Conservation (phyloP, 2,113 vertebrate species). For the Apodemus speciosus region DNA sequence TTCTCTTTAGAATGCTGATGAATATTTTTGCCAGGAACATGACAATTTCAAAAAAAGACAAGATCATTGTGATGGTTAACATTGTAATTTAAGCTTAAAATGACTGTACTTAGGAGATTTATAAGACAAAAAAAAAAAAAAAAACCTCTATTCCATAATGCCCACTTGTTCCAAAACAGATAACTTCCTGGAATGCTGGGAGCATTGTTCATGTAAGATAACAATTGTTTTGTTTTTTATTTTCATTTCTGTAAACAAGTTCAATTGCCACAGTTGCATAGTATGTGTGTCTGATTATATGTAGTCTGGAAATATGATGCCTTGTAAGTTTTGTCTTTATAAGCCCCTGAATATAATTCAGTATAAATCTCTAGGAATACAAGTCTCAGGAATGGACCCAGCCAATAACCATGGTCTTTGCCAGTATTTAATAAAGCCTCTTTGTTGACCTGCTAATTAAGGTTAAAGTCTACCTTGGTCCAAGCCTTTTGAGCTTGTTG, state of each 20-base stretch:
- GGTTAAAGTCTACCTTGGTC: no score
- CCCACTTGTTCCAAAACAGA: background rate
- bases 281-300: background rate
- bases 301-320: background rate
- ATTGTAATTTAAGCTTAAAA: background rate
- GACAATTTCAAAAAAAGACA: background rate
- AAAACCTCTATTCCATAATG: background rate
- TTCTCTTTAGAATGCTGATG: background rate
- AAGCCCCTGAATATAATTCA: background rate
- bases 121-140: background rate
- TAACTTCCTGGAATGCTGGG: background rate
- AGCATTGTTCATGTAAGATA: background rate
- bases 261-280: background rate
- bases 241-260: background rate
- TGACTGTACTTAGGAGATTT: background rate
- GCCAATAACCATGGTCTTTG: background rate
- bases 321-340: background rate
- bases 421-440: background rate
- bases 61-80: background rate
- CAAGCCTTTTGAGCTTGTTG: no score
- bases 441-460: no score
- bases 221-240: background rate
- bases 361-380: background rate
- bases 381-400: background rate
- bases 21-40: conserved; percentile 29